Percentiles rank a stretch among this genome's conserved stretches.
phyloP scores from a whole-genome alignment of 2,113 vertebrate species.

The Clinocottus analis region DNA sequence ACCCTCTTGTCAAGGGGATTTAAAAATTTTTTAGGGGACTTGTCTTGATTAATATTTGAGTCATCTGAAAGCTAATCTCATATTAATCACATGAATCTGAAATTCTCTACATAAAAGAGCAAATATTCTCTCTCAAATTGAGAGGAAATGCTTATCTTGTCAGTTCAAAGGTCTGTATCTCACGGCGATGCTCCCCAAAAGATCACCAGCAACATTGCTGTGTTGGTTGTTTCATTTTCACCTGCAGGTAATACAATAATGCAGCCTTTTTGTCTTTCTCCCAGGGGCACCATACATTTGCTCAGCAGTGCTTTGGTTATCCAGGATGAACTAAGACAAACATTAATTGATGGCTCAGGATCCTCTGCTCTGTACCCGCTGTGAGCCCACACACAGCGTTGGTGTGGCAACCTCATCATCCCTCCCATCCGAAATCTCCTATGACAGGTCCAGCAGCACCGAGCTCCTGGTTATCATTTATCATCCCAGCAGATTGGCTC shows the following conservation, averaged over 20 bases:
- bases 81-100: slow-evolving; percentile 4
- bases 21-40: slow-evolving; percentile 3
- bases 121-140: slow-evolving; percentile 10
- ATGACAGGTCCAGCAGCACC: slow-evolving; percentile 79
- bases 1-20: slow-evolving; percentile 3
- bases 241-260: slow-evolving; percentile 45
- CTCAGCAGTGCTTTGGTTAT: slow-evolving; percentile 65
- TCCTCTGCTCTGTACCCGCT: slow-evolving; percentile 68
- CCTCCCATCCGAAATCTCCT: slow-evolving; percentile 73
- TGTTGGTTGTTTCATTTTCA: slow-evolving; percentile 61
- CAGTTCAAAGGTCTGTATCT: slow-evolving; percentile 25
- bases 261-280: slow-evolving; percentile 65
- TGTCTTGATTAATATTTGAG: slow-evolving; percentile 13
- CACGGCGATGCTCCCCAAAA: slow-evolving; percentile 59
- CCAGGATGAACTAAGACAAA: slow-evolving; percentile 73
- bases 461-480: slow-evolving; percentile 82
- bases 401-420: slow-evolving; percentile 76
- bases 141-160: slow-evolving; percentile 17
- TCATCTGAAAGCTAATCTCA: slow-evolving; percentile 25
- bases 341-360: slow-evolving; percentile 79
- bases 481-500: slow-evolving; percentile 83
- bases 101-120: slow-evolving; percentile 1
- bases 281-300: slow-evolving; percentile 64
- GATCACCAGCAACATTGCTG: slow-evolving; percentile 58
- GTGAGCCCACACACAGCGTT: slow-evolving; percentile 58